phyloP scores from a whole-genome alignment of 1,140 invertebrate species.

The Cotesia glomerata region DNA sequence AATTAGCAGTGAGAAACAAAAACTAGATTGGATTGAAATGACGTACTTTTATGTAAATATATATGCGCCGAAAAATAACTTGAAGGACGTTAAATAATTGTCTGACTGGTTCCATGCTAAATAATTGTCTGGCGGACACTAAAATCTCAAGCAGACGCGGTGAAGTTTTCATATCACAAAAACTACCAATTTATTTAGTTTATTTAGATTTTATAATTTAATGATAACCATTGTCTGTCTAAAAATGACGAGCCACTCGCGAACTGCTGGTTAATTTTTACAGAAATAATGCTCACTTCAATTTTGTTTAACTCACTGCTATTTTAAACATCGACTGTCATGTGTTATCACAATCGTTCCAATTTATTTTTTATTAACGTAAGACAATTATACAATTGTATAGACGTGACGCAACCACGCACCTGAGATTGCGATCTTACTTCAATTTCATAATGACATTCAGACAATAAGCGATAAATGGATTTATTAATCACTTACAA shows the following conservation, averaged over 20 bases:
- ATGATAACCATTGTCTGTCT: conserved; percentile 9
- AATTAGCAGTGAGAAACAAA: neutral
- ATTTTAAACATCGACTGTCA: conserved; percentile 14
- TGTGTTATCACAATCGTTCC: conserved; percentile 14
- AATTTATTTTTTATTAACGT: neutral
- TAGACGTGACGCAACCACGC: neutral
- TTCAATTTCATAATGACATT: neutral
- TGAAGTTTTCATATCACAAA: neutral
- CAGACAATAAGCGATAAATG: too few relatives aligned
- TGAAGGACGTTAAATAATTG: conserved; percentile 39
- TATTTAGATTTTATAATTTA: neutral
- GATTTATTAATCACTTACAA: too few relatives aligned
- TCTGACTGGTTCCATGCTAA: conserved; percentile 40
- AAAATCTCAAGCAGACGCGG: neutral
- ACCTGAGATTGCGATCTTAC: neutral
- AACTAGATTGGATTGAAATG: neutral
- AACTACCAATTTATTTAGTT: neutral
- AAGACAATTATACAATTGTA: neutral
- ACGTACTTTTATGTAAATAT: conserved; percentile 45
- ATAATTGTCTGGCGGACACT: neutral
- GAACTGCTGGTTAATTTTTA: conserved; percentile 31
- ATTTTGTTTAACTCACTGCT: conserved; percentile 1
- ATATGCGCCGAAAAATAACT: conserved; percentile 37
- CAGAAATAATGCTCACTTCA: conserved; percentile 14
- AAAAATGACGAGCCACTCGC: conserved; percentile 14